Base-by-base conservation (phyloP, 2,888 invertebrate genomes). In the Nomada fucata region DNA sequence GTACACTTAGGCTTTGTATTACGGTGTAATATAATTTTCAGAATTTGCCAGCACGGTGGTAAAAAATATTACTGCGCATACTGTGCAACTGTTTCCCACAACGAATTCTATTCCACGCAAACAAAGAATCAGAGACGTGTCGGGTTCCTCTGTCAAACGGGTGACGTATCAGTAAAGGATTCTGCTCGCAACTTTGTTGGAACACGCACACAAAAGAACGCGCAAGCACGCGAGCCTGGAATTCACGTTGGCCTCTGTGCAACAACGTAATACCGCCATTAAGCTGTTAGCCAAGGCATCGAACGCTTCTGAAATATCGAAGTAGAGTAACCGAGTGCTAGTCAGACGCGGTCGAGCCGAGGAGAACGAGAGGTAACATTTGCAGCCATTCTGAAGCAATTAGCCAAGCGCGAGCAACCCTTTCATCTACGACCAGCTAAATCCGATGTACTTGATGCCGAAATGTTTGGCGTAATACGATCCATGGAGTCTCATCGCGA, bases 371-470 rank as follows among this genome's bases (percentile, higher is more conserved):
- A 72, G 81, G 61, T 73, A 72, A 69, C 79, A 86, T 88, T 84
- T 79, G 74, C 77, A 70, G 86, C 83, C 83, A 86, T 87, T 87
- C 87, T 86, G 82, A 80, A 87, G 80, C 84, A 87, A 86, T 86
- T 87, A 88, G 85, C 76, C 69, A 65, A 57, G 71, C 83, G 72
- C 63, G 71, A 83, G 70, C 78, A 59, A 60, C 83, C 74, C 76
- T 87, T 87, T 87, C 87, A 83, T 85, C 73, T 79, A 57, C 50
- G 52, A 44, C 60, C 65, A 69, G 71, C 70, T 76, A 61, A 60
- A 82, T 73, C 65, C 69, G 73, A 70, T 67, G 36, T 36, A 74
- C 80, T 80, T 68, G 53, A 20, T 42, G n/a, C 10, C 23, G 70
- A 57, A 79, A 82, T 79, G 63, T 78, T 83, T 82, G 78, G 59